Conservation (phyloP, 2,113 vertebrate genomes). For the Chaetops frenatus region DNA sequence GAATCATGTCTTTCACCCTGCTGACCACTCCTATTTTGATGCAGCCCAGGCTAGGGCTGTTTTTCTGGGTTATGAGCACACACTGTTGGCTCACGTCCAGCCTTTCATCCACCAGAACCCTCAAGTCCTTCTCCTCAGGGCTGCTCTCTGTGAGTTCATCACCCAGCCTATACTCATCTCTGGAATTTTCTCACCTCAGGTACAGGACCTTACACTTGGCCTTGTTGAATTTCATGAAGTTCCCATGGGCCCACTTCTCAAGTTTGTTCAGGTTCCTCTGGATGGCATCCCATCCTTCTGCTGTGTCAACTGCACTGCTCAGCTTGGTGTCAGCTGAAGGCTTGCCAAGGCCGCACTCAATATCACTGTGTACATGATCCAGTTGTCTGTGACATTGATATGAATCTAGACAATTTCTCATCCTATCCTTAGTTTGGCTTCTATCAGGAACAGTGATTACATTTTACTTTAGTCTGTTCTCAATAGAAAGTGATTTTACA, state of each 20-base stretch:
- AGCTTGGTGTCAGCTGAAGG: neutral
- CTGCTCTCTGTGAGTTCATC: neutral
- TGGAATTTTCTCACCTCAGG: neutral
- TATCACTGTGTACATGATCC: neutral
- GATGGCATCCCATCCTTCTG: neutral
- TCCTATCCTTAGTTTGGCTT: neutral
- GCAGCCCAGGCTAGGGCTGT: rapidly evolving
- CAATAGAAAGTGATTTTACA: neutral
- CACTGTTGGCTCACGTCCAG: neutral
- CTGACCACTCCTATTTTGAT: neutral
- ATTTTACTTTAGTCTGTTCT: neutral
- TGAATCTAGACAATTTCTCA: neutral
- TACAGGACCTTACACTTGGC: neutral
- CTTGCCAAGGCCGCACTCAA: neutral
- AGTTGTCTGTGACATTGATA: neutral
- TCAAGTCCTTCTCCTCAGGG: neutral
- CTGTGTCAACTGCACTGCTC: neutral
- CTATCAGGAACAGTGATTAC: neutral
- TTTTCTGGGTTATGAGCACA: neutral
- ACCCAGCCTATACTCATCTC: neutral
- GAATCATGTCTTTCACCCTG: neutral
- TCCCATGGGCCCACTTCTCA: neutral
- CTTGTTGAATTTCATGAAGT: neutral
- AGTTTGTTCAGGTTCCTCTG: neutral
- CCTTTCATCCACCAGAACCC: neutral